Evolutionary conservation across 2,797 vertebrate genomes (phyloP).

Genomic region (Sebastes minor): DNA sequence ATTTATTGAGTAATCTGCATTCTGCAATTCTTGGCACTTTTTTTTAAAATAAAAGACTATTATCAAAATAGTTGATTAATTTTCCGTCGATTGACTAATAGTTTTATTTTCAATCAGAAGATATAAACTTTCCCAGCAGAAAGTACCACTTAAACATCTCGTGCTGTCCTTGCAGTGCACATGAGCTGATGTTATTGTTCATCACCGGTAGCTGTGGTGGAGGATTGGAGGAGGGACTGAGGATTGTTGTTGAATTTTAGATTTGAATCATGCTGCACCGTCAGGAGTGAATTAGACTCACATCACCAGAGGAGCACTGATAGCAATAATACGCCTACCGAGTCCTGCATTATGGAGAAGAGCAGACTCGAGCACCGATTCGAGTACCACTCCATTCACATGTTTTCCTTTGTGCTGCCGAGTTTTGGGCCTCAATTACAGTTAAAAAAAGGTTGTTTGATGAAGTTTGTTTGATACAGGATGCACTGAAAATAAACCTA

Average conservation of each 20-base stretch:
- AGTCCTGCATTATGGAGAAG: background rate
- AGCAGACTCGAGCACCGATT: background rate
- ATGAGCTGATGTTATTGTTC: background rate
- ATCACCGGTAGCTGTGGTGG: background rate
- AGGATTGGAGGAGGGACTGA: background rate
- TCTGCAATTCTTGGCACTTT: too few relatives aligned
- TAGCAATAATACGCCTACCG: background rate
- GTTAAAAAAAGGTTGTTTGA: background rate
- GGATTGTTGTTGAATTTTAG: background rate
- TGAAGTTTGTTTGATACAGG: background rate
- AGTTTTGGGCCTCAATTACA: background rate
- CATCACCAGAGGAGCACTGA: background rate
- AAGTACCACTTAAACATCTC: background rate
- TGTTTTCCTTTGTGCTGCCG: background rate
- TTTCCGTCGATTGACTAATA: background rate
- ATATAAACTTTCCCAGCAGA: background rate
- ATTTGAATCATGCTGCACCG: background rate
- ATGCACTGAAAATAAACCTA: background rate
- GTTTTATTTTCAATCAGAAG: background rate
- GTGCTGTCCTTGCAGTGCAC: background rate
- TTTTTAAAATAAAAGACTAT: too few relatives aligned
- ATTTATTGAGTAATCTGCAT: too few relatives aligned
- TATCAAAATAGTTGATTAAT: too few relatives aligned
- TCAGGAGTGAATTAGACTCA: constrained; percentile 11
- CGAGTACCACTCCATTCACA: background rate